phyloP scores from a whole-genome alignment of 2,113 vertebrate species.

The Labrus mixtus region DNA sequence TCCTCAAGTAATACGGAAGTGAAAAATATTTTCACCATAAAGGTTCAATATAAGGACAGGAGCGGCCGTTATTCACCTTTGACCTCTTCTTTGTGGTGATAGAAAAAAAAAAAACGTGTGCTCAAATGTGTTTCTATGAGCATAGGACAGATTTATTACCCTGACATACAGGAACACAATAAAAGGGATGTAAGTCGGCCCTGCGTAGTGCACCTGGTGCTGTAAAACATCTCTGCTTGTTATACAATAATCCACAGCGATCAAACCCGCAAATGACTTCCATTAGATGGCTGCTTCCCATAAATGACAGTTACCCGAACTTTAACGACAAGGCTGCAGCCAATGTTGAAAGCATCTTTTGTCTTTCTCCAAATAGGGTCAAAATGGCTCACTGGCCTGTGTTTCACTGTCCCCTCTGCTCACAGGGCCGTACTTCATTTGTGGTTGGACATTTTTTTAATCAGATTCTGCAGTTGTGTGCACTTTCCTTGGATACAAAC shows the following conservation, averaged over 20 bases:
- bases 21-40: background rate
- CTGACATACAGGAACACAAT: constrained; percentile 28
- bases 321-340: constrained; percentile 8
- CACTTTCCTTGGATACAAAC: background rate
- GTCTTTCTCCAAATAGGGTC: constrained; percentile 18
- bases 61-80: background rate
- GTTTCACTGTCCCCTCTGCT: constrained; percentile 29
- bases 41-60: background rate
- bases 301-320: constrained; percentile 44
- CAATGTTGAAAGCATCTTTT: constrained; percentile 23
- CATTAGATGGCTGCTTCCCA: constrained; percentile 45
- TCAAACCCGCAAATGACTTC: constrained; percentile 20
- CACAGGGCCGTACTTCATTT: background rate
- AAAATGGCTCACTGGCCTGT: constrained; percentile 18
- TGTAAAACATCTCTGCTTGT: constrained; percentile 32
- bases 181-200: constrained; percentile 12
- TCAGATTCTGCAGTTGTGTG: constrained; percentile 30
- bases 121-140: background rate
- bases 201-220: constrained; percentile 12
- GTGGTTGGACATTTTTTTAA: background rate
- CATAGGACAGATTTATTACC: constrained; percentile 1
- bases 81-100: background rate
- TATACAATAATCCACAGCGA: constrained; percentile 20
- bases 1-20: background rate
- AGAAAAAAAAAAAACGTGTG: background rate